Evolutionary conservation across 1,140 invertebrate genomes (phyloP), one percentile per base, ranked within the genome.

Genomic region (Aethina tumida): DNA sequence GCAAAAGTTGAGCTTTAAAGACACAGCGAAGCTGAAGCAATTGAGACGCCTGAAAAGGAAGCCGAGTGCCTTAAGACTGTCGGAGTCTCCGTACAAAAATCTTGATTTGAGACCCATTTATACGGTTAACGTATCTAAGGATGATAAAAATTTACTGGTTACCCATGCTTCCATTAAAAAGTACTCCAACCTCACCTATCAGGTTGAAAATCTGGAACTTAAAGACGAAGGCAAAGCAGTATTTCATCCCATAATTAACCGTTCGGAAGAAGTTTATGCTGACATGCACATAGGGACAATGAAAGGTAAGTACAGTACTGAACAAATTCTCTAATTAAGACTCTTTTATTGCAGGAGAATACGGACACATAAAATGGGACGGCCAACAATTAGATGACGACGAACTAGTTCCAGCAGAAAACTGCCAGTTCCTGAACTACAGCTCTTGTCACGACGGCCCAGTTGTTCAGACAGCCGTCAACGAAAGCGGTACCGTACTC

Each of bases 381-480:
- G 76, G 76, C 8, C 74, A 68, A 46, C 67, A 75, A 20, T 72
- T 74, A 32, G 65, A 68, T 41, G 70, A 69, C 0, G 75, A 70
- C 0, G 61, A 69, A 43, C 45, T 57, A 9, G 63, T 75, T 2
- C 74, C 73, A 49, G 65, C 60, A 5, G 72, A 77, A 58, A 59
- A 58, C 27, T 60, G 58, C 20, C 62, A 62, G 39, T 64, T 68
- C 54, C 35, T 60, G 17, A 66, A 59, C 49, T 52, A 60, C 39
- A 66, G 66, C 43, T 59, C 52, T 39, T 69, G 77, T 32, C 81
- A 84, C 49, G 76, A 83, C 50, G 80, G 80, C 0, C 71, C 77
- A 2, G 54, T 84, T n/a, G 52, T 69, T 3, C 52, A 68, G 17
- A 34, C 38, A 12, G 39, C 41, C 18, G 68, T 70, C 39, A 57